Evolutionary conservation across 2,888 invertebrate species (phyloP), one percentile per base, ranked within the genome.

Genomic region (Apoderus coryli): DNA sequence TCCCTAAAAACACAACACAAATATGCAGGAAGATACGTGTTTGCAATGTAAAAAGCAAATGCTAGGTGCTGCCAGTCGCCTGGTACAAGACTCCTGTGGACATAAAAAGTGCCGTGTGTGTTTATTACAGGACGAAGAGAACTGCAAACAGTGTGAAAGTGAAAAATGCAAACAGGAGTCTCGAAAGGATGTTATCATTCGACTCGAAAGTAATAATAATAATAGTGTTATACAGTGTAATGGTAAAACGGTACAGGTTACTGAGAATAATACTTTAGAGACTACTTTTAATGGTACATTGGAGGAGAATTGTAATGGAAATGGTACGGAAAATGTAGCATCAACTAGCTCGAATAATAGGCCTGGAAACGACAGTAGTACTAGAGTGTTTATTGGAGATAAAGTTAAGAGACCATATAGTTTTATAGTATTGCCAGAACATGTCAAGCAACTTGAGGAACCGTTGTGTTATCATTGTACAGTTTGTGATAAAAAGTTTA

Each of bases 51-150:
- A 63, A 33, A 64, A 65, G 44, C 46, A 58, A 32, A 60, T 68
- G 19, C 67, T 69, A 44, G 54, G 57, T 24, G 67, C 71, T 4
- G 56, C 63, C 34, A 71, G 70, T 45, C 63, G 80, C 31, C 56
- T 80, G 31, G 71, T 81, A 10, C 72, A 71, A 29, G 81, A 81
- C 50, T 65, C 64, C 27, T 81, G 81, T 54, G 81, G 80, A 3
- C 80, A 81, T 52, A 63, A 64, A 32, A 81, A 81, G 56, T 81
- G 80, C 53, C 70, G 80, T 44, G 57, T 67, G 39, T 81, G 81
- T 50, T 59, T 81, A 24, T 50, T 80, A 16, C 59, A 63, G 11
- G 80, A 81, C 49, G 74, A 69, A 41, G 56, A 63, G 19, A 71
- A 72, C 9, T 80, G 80, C 48, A 55, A 60, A 38, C 64, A 66